phyloP scores from a whole-genome alignment of 2,888 invertebrate genomes.

The Nemapogon koenigi region DNA sequence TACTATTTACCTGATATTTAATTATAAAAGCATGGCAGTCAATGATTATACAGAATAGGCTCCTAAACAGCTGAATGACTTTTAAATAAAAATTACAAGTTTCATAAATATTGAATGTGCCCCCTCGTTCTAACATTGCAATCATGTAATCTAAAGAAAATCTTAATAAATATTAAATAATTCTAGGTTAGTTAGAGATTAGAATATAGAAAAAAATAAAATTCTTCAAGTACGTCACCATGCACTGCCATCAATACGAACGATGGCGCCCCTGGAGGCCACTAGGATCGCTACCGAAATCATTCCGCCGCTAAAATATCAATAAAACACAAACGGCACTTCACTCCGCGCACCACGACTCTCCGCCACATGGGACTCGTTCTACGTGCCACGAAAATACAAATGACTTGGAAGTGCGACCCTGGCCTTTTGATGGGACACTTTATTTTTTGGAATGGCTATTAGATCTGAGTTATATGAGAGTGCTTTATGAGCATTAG shows the following conservation, averaged over 20 bases:
- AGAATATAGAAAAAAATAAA: too few relatives aligned
- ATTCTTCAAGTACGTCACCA: conserved; percentile 28
- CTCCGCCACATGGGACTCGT: conserved; percentile 35
- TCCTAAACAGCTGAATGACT: too few relatives aligned
- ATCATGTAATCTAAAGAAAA: too few relatives aligned
- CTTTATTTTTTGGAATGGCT: conserved; percentile 35
- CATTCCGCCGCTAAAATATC: conserved; percentile 60
- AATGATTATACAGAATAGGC: too few relatives aligned
- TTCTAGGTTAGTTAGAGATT: too few relatives aligned
- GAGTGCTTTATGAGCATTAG: conserved; percentile 3
- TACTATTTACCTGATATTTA: too few relatives aligned
- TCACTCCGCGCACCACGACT: conserved; percentile 14
- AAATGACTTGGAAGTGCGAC: conserved; percentile 37
- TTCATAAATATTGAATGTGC: too few relatives aligned
- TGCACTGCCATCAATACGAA: conserved; percentile 43
- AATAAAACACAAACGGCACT: conserved; percentile 53
- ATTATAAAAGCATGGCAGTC: too few relatives aligned
- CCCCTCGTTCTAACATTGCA: too few relatives aligned
- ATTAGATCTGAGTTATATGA: conserved; percentile 2
- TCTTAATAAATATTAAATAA: too few relatives aligned
- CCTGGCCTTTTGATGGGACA: conserved; percentile 54
- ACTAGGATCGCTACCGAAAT: conserved; percentile 50
- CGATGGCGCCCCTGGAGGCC: conserved; percentile 43
- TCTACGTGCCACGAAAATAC: conserved; percentile 38
- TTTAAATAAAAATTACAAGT: too few relatives aligned